These are phyloP conservation scores for Paralvinella palmiformis DNA, from an alignment of 1,140 invertebrate species.

Conservation along the genomic window DNA sequence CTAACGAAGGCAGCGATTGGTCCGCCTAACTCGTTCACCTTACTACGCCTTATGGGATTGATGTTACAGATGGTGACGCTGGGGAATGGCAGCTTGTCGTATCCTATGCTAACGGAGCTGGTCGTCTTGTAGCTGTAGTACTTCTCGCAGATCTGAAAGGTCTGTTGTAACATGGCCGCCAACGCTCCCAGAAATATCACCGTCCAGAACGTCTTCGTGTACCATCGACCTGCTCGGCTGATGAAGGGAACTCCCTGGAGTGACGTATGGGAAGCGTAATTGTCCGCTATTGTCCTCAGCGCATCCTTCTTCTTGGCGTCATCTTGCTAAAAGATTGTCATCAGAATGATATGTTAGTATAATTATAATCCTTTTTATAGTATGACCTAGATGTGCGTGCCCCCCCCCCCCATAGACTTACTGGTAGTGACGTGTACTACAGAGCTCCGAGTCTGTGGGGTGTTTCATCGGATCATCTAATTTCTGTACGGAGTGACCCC, in stretches of 20 bases:
- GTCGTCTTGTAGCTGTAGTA: not conserved
- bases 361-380: too few species aligned
- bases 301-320: too few species aligned
- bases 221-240: not conserved
- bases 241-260: conserved; percentile 2
- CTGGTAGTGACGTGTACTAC: too few species aligned
- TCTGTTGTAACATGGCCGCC: not conserved
- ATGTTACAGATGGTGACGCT: conserved; percentile 1
- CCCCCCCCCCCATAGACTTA: too few species aligned
- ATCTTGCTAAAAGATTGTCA: too few species aligned
- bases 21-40: not conserved
- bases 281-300: too few species aligned
- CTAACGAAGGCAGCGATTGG: too few species aligned
- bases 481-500: too few species aligned
- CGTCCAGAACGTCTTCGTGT: not conserved
- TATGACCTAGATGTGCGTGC: too few species aligned
- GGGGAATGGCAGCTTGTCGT: not conserved
- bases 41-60: not conserved
- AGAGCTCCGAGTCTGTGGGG: too few species aligned
- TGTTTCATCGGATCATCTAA: too few species aligned
- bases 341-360: too few species aligned
- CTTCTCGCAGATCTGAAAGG: not conserved
- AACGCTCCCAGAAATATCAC: not conserved
- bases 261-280: not conserved
- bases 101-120: not conserved